These are phyloP conservation scores for Apodemia duryi DNA, from an alignment of 2,888 invertebrate species.

Conservation along the genomic window DNA sequence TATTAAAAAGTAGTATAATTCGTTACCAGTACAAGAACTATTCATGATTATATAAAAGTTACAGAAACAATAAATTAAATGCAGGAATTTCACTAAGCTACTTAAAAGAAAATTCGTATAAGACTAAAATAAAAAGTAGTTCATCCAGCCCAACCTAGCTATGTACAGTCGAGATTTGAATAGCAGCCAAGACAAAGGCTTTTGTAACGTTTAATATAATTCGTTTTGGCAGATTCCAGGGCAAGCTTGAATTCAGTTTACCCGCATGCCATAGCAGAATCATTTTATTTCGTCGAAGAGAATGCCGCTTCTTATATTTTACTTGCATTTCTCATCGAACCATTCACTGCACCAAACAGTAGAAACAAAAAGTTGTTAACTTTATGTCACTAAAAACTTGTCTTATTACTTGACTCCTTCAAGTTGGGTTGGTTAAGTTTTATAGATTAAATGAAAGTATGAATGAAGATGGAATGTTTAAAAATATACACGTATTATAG, in stretches of 20 bases:
- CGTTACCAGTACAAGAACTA: background rate
- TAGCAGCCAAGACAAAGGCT: conserved; percentile 36
- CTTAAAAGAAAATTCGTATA: conserved; percentile 51
- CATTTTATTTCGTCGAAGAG: conserved; percentile 44
- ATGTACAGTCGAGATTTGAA: conserved; percentile 49
- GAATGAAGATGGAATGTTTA: background rate
- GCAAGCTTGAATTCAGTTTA: conserved; percentile 44
- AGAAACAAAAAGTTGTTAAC: conserved; percentile 20
- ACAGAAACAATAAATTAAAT: conserved; percentile 12
- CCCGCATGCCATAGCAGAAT: conserved; percentile 50
- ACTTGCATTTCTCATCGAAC: conserved; percentile 16
- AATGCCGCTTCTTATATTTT: conserved; percentile 18
- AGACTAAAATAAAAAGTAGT: conserved; percentile 50
- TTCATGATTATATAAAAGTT: background rate
- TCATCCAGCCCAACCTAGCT: conserved; percentile 36
- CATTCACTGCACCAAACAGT: conserved; percentile 20
- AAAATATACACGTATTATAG: background rate
- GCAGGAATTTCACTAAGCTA: conserved; percentile 20
- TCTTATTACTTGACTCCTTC: conserved; percentile 10
- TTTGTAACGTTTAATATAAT: conserved; percentile 46
- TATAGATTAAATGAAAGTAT: background rate
- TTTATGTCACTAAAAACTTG: conserved; percentile 18
- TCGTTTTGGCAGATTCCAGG: conserved; percentile 49
- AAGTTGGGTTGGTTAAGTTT: background rate
- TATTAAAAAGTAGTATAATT: background rate